Base-by-base conservation (phyloP, 2,113 vertebrate genomes). In the Oreochromis spilurus region DNA sequence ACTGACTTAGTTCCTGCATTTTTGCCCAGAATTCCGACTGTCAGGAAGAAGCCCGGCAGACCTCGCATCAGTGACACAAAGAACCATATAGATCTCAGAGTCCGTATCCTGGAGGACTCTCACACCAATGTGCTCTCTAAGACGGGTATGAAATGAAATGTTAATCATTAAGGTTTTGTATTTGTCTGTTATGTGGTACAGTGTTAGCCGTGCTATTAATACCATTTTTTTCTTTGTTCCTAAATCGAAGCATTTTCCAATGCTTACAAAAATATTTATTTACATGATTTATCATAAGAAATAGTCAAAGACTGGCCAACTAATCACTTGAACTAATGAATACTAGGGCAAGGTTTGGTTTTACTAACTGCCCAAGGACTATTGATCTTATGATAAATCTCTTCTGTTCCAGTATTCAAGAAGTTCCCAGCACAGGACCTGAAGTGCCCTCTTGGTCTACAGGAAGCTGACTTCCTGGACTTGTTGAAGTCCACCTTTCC, bases 401-500 rank as follows among this genome's bases (percentile, higher is more conserved):
- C 70, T 40, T 84, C 4, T 54, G 17, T 21, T 31, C 12, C 89
- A 87, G 91, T 77, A 12, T 17, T 88, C 1, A 31, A 21, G 11
- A 85, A 43, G 6, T 92, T 70, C 1, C 6, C 65, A 0, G 19
- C 82, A 0, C 77, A 84, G 2, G 26, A 82, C 1, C 38, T 92
- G 55, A 4, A 5, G n/a, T 91, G 89, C 83, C 92, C 86, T 29
- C 84, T 57, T 0, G 80, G 82, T 6, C 84, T 90, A 1, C 84
- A 75, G 45, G 86, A 91, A 54, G 17, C 9, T 0, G 90, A 90
- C 55, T 91, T 93, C 67, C 55, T 91, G 90, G 10, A 36, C 19
- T 24, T 88, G 34, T 87, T 93, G 26, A 21, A 70, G 36, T 83
- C 92, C 4, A 19, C 85, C 43, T 87, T 93, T 82, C 92, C 92